These are phyloP conservation scores for Daboia siamensis DNA, from an alignment of 2,113 vertebrate species.

Conservation along the genomic window DNA sequence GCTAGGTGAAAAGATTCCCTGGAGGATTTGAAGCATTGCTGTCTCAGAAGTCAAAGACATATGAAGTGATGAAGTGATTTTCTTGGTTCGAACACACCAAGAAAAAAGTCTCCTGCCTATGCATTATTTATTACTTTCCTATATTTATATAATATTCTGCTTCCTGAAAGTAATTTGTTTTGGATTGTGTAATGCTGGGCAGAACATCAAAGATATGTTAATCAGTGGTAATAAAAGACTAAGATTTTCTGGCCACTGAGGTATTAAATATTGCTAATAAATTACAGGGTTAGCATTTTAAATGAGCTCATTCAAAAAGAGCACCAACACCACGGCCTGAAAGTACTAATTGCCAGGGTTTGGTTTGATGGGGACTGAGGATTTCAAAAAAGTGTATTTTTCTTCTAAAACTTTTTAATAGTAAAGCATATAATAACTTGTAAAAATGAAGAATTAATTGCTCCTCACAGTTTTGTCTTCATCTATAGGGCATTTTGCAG, in stretches of 20 bases:
- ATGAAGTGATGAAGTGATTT: slow-evolving; percentile 45
- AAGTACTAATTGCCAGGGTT: slow-evolving; percentile 68
- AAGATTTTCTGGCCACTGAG: slow-evolving; percentile 79
- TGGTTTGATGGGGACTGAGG: slow-evolving; percentile 67
- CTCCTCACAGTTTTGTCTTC: background rate
- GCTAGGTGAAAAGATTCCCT: slow-evolving; percentile 19
- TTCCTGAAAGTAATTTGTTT: slow-evolving; percentile 83
- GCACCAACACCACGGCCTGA: slow-evolving; percentile 58
- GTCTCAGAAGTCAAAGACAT: slow-evolving; percentile 46
- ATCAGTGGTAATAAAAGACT: slow-evolving; percentile 76
- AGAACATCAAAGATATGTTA: slow-evolving; percentile 80
- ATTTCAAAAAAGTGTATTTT: slow-evolving; percentile 53
- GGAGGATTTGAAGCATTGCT: slow-evolving; percentile 26
- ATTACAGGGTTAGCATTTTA: slow-evolving; percentile 75
- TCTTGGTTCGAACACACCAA: slow-evolving; percentile 65
- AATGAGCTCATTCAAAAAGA: slow-evolving; percentile 66
- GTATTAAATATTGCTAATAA: slow-evolving; percentile 81
- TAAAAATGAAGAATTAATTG: slow-evolving; percentile 35
- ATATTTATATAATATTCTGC: slow-evolving; percentile 80
- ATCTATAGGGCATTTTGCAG: slow-evolving; percentile 32
- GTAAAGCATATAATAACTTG: background rate
- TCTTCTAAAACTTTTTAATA: slow-evolving; percentile 16
- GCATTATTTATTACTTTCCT: slow-evolving; percentile 79
- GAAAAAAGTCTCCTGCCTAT: slow-evolving; percentile 66
- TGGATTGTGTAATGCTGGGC: slow-evolving; percentile 77